Percentiles rank a stretch among this genome's conserved stretches.
phyloP scores from a whole-genome alignment of 2,888 invertebrate species.

The Sphaerophoria rueppellii region DNA sequence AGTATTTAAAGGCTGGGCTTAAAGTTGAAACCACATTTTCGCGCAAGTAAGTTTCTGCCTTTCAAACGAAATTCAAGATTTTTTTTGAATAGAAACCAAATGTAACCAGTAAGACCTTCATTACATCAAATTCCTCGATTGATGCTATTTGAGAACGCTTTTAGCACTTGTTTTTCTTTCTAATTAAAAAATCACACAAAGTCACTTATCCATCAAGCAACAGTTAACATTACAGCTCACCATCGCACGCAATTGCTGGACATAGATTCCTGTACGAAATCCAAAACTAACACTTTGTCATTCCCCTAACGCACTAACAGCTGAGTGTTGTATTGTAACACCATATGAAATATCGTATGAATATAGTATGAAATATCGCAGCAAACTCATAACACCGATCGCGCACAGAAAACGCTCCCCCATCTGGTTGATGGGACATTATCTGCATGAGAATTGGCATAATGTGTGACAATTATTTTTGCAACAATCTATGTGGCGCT shows the following conservation, averaged over 20 bases:
- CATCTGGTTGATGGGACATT: conserved; percentile 45
- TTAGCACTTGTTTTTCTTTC: no score
- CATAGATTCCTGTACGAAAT: conserved; percentile 16
- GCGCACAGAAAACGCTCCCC: not conserved
- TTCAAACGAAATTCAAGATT: no score
- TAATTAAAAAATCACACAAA: conserved; percentile 2
- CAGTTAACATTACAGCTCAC: conserved; percentile 20
- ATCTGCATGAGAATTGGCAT: conserved; percentile 54
- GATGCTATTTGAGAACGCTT: no score
- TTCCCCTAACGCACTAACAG: not conserved
- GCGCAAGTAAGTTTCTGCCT: no score
- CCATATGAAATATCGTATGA: conserved; percentile 22
- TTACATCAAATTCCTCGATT: no score
- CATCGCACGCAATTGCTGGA: conserved; percentile 19
- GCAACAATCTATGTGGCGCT: conserved; percentile 37
- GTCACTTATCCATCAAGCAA: not conserved
- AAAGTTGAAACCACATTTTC: no score
- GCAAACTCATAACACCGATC: conserved; percentile 42
- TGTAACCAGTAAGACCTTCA: no score
- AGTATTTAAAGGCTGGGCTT: no score
- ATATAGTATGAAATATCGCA: no score
- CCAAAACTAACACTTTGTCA: conserved; percentile 2
- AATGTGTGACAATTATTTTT: conserved; percentile 50
- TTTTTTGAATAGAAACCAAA: no score
- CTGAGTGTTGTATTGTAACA: conserved; percentile 6